A percentile compares a stretch with the other conserved stretches of the same genome.
Evolutionary conservation across 1,140 invertebrate species (phyloP).

Genomic region (Leptinotarsa undecemlineata): DNA sequence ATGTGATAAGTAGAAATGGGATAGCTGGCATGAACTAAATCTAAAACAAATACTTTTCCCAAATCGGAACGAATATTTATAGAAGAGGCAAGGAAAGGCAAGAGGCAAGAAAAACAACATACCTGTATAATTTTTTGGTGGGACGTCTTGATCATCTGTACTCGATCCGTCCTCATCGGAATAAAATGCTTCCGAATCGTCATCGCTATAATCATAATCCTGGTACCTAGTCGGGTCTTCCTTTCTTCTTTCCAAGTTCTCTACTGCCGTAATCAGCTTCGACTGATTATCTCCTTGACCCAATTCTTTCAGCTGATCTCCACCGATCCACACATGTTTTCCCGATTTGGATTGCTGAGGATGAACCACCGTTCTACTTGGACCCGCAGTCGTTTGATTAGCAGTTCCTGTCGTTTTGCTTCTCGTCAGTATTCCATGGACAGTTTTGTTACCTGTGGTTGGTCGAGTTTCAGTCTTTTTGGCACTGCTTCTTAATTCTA

Average conservation of each 20-base stretch:
- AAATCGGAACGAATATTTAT: not conserved
- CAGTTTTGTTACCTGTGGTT: slow-evolving; percentile 54
- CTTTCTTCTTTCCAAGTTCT: slow-evolving; percentile 60
- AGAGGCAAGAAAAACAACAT: not conserved
- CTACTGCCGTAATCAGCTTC: slow-evolving; percentile 65
- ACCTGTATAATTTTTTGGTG: slow-evolving; percentile 50
- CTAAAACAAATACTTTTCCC: too few species aligned
- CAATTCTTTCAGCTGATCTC: slow-evolving; percentile 60
- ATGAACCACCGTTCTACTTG: slow-evolving; percentile 41
- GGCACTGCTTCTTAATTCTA: slow-evolving; percentile 79
- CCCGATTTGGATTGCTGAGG: slow-evolving; percentile 55
- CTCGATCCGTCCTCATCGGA: slow-evolving; percentile 61
- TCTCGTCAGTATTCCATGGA: slow-evolving; percentile 54
- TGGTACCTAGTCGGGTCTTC: slow-evolving; percentile 39
- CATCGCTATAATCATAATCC: slow-evolving; percentile 55
- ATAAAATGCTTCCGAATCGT: slow-evolving; percentile 58
- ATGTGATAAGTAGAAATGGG: too few species aligned
- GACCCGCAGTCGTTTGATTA: slow-evolving; percentile 38
- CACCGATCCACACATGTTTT: slow-evolving; percentile 65
- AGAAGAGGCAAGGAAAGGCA: too few species aligned
- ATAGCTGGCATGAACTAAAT: too few species aligned
- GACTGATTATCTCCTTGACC: slow-evolving; percentile 62
- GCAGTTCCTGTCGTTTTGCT: slow-evolving; percentile 55
- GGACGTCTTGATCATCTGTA: slow-evolving; percentile 61
- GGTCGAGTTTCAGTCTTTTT: slow-evolving; percentile 56